Evolutionary conservation across 2,797 vertebrate genomes (phyloP).

Genomic region (Cyprinella venusta): DNA sequence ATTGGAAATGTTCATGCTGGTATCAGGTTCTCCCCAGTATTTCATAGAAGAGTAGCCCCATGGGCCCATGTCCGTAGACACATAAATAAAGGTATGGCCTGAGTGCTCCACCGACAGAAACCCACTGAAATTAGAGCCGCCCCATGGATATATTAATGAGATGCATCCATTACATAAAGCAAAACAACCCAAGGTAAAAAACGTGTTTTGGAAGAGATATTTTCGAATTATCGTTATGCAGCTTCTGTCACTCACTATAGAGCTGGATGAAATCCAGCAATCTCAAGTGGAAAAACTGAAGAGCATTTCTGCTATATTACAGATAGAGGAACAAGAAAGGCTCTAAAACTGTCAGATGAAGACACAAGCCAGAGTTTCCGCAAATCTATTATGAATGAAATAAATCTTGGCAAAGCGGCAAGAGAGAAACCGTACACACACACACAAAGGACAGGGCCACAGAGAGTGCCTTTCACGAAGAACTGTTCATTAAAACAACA

Average conservation of each 20-base stretch:
- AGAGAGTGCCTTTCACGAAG: slow-evolving; percentile 60
- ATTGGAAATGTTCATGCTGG: not conserved
- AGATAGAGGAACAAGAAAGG: slow-evolving; percentile 41
- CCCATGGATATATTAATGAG: not conserved
- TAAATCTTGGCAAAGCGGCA: slow-evolving; percentile 73
- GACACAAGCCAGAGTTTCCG: slow-evolving; percentile 80
- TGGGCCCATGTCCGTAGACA: not conserved
- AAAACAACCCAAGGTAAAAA: slow-evolving; percentile 2
- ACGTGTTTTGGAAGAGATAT: not conserved
- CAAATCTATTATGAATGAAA: slow-evolving; percentile 81
- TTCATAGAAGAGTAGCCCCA: not conserved
- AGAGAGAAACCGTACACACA: slow-evolving; percentile 61
- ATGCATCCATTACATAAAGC: not conserved
- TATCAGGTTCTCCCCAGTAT: not conserved
- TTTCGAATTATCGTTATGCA: not conserved
- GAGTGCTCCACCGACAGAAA: not conserved
- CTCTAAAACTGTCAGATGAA: slow-evolving; percentile 75
- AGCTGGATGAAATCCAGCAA: slow-evolving; percentile 21
- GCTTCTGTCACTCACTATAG: not conserved
- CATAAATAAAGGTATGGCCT: not conserved
- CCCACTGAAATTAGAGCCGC: not conserved
- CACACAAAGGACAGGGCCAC: slow-evolving; percentile 22
- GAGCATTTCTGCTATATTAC: slow-evolving; percentile 48
- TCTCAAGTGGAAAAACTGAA: slow-evolving; percentile 30
- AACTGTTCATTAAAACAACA: slow-evolving; percentile 75